Evolutionary conservation across 2,888 invertebrate genomes (phyloP).

Genomic region (Meandrusa payeni): DNA sequence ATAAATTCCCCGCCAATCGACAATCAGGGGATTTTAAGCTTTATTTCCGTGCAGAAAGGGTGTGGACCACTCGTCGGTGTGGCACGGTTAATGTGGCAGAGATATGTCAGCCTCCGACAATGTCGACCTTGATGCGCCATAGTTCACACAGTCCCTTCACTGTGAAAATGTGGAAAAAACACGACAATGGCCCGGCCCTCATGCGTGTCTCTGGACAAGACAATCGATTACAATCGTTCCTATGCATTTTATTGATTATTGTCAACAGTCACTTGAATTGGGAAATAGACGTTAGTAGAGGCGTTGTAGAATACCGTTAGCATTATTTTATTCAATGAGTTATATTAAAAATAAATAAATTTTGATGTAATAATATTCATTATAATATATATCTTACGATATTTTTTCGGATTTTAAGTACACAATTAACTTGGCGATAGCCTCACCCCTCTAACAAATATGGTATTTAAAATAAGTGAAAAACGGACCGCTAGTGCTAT

Average conservation of each 20-base stretch:
- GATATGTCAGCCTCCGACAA: constrained; percentile 66
- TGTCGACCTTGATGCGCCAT: constrained; percentile 67
- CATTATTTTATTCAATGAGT: too few species aligned
- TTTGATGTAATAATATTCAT: too few species aligned
- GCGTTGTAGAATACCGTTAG: too few species aligned
- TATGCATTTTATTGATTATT: constrained; percentile 75
- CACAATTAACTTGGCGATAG: too few species aligned
- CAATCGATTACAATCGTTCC: constrained; percentile 71
- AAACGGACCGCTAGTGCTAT: too few species aligned
- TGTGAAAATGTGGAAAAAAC: constrained; percentile 75
- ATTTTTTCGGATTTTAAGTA: too few species aligned
- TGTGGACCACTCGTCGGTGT: constrained; percentile 28
- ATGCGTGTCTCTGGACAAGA: constrained; percentile 62
- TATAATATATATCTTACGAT: too few species aligned
- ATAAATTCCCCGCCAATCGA: constrained; percentile 12
- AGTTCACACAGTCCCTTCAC: constrained; percentile 79
- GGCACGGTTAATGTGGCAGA: constrained; percentile 34
- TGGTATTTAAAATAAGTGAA: too few species aligned
- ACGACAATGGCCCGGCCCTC: constrained; percentile 68
- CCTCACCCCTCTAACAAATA: too few species aligned
- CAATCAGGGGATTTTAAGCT: constrained; percentile 26
- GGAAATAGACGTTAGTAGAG: constrained; percentile 59
- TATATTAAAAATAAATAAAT: too few species aligned
- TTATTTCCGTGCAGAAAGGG: constrained; percentile 26
- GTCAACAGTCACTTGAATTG: constrained; percentile 62